Conservation (phyloP, 2,888 invertebrate species). For the Vannuccia rotundouncinata region DNA sequence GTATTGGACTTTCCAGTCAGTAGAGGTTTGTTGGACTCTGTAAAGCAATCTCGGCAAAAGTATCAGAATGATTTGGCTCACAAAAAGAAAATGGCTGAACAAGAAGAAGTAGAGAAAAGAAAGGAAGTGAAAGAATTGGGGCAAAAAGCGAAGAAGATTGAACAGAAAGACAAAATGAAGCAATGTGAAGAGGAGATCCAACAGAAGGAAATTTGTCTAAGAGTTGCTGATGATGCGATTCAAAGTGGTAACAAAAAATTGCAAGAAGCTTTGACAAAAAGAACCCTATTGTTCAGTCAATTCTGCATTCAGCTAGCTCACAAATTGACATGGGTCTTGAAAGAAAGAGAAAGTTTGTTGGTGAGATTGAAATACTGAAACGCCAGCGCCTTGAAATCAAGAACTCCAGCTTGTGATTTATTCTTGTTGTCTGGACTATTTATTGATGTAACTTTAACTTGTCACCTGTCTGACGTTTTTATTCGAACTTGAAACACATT, state of each 20-base stretch:
- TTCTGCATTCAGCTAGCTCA: neutral
- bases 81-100: neutral
- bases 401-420: neutral
- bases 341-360: neutral
- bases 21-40: neutral
- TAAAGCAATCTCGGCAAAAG: slow-evolving; percentile 3
- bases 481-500: no score
- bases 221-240: slow-evolving; percentile 1
- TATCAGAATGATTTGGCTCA: slow-evolving; percentile 16
- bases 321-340: neutral
- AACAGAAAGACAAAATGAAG: neutral
- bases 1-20: neutral
- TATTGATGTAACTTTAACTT: no score
- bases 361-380: neutral
- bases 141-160: neutral
- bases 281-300: neutral
- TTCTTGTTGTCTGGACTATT: neutral
- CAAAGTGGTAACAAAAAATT: neutral
- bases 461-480: no score
- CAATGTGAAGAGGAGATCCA: neutral
- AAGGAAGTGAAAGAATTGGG: neutral
- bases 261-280: neutral
- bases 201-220: neutral
- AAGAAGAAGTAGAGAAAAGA: neutral
- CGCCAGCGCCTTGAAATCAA: neutral